phyloP scores from a whole-genome alignment of 2,113 vertebrate genomes.

The Chamaetylas fuelleborni region DNA sequence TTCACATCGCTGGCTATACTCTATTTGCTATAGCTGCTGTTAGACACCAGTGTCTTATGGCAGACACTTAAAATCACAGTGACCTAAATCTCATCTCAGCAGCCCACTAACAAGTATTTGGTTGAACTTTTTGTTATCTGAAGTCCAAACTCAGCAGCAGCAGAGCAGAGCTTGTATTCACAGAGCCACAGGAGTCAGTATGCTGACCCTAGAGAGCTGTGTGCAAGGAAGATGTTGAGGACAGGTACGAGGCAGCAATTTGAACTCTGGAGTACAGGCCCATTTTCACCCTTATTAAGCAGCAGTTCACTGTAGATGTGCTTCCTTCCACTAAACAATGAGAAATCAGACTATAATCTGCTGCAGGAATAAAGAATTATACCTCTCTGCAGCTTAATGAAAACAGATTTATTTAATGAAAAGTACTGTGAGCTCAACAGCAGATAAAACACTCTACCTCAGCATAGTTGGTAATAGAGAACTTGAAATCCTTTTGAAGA shows the following conservation, averaged over 20 bases:
- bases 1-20: background rate
- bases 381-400: background rate
- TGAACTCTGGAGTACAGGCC: background rate
- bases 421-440: background rate
- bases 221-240: background rate
- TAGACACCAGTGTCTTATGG: background rate
- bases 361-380: background rate
- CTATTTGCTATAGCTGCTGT: background rate
- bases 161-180: background rate
- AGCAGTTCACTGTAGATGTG: background rate
- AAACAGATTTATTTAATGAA: background rate
- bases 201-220: background rate
- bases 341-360: background rate
- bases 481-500: background rate
- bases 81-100: background rate
- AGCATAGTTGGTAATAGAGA: background rate
- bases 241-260: background rate
- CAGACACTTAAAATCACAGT: background rate
- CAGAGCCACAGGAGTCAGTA: rapidly evolving
- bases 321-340: background rate
- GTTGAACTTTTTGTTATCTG: background rate
- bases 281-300: background rate
- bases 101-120: background rate
- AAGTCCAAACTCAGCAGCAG: background rate
- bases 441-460: background rate